A percentile compares a stretch with the other conserved stretches of the same genome.
These are phyloP conservation scores for Morpho deidamia DNA, from an alignment of 2,888 invertebrate genomes.

Conservation along the genomic window DNA sequence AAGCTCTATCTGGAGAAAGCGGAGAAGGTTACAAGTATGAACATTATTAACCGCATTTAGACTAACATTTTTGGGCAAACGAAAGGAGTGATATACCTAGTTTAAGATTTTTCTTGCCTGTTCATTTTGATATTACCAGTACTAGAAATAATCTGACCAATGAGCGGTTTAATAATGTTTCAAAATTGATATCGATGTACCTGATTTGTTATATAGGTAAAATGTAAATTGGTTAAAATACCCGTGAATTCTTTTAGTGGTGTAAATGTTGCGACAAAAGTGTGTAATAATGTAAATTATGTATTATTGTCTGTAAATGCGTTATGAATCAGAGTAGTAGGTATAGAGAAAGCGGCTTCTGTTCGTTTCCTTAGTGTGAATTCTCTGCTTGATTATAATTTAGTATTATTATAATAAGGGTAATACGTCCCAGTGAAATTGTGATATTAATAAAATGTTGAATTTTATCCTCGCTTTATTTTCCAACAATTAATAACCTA, in stretches of 20 bases:
- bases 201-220: constrained; percentile 59
- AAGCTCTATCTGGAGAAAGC: constrained; percentile 47
- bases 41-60: constrained; percentile 52
- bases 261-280: constrained; percentile 31
- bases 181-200: constrained; percentile 49
- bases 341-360: constrained; percentile 29
- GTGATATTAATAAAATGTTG: constrained; percentile 76
- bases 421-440: constrained; percentile 65
- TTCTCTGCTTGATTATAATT: constrained; percentile 22
- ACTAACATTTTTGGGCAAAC: constrained; percentile 36
- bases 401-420: constrained; percentile 41
- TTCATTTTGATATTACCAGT: constrained; percentile 38
- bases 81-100: constrained; percentile 39
- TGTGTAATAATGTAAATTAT: constrained; percentile 32
- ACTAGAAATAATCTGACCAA: constrained; percentile 31
- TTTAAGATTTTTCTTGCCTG: constrained; percentile 58
- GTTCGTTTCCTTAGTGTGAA: constrained; percentile 28
- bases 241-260: constrained; percentile 43
- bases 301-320: constrained; percentile 3
- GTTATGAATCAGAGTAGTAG: not conserved
- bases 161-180: constrained; percentile 38
- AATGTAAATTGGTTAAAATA: constrained; percentile 39
- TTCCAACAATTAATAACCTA: constrained; percentile 19
- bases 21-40: constrained; percentile 63
- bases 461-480: constrained; percentile 36